Percentiles rank a stretch among this genome's conserved stretches.
phyloP scores from a whole-genome alignment of 2,888 invertebrate species.

The Palloptera scutellata region DNA sequence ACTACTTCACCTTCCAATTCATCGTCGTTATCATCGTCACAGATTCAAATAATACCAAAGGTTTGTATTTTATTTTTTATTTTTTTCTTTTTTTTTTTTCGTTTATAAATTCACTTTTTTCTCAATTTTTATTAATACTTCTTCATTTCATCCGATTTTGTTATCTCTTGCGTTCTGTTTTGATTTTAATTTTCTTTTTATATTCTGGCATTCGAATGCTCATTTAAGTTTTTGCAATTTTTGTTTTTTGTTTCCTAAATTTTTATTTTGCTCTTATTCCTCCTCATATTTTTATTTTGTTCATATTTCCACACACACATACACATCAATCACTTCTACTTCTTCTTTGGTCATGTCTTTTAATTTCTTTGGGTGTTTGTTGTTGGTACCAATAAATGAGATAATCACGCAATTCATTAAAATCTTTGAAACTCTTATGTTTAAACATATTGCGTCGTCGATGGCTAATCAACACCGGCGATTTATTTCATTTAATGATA shows the following conservation, averaged over 20 bases:
- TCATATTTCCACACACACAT: too few relatives aligned
- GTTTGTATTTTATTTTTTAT: slow-evolving; percentile 60
- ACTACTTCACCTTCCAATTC: slow-evolving; percentile 38
- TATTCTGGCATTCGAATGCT: neutral
- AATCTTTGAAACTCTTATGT: too few relatives aligned
- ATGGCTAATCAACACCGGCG: too few relatives aligned
- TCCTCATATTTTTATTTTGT: too few relatives aligned
- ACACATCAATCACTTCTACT: too few relatives aligned
- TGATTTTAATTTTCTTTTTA: slow-evolving; percentile 21
- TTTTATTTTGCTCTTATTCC: too few relatives aligned
- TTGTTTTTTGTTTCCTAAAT: slow-evolving; percentile 7
- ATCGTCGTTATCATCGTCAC: slow-evolving; percentile 57
- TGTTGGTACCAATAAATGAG: too few relatives aligned
- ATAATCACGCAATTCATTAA: too few relatives aligned
- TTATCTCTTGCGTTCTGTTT: slow-evolving; percentile 29
- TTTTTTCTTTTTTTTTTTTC: slow-evolving; percentile 44
- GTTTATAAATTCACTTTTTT: slow-evolving; percentile 36
- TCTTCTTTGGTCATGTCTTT: too few relatives aligned
- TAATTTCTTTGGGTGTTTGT: too few relatives aligned
- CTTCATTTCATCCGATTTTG: slow-evolving; percentile 41
- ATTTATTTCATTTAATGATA: too few relatives aligned
- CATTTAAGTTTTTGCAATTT: slow-evolving; percentile 6
- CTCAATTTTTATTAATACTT: slow-evolving; percentile 44
- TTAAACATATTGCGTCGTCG: too few relatives aligned
- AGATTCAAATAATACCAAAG: slow-evolving; percentile 64